A percentile compares a stretch with the other conserved stretches of the same genome.
Evolutionary conservation across 2,797 vertebrate species (phyloP).

Genomic region (Scolopax bukidnonensis): DNA sequence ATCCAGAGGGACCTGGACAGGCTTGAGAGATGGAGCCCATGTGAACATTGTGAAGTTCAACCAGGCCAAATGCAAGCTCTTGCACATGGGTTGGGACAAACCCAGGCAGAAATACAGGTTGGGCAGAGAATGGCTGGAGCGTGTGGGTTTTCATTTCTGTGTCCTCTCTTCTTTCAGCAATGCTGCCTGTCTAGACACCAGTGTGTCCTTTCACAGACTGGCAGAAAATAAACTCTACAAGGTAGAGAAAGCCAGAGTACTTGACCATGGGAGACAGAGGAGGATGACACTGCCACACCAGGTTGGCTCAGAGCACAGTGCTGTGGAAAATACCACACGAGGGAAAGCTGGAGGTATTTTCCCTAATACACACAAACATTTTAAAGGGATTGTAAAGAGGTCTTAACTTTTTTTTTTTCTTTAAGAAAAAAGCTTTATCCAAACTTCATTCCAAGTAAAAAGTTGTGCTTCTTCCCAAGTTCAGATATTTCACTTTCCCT

Average conservation of each 20-base stretch:
- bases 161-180: neutral
- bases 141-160: neutral
- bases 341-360: neutral
- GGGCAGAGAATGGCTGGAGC: neutral
- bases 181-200: neutral
- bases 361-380: neutral
- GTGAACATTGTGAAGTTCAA: neutral
- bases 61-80: neutral
- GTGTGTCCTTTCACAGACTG: neutral
- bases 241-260: neutral
- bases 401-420: neutral
- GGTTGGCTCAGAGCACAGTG: neutral
- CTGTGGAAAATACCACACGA: neutral
- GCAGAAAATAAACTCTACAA: neutral
- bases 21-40: neutral
- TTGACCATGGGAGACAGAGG: accelerated
- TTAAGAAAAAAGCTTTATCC: neutral
- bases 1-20: neutral
- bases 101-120: neutral
- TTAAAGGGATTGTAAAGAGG: neutral
- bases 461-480: neutral
- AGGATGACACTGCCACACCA: neutral
- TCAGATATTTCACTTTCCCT: neutral
- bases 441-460: neutral
- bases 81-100: neutral